Evolutionary conservation across 2,797 vertebrate species (phyloP).

Genomic region (Melanotaenia boesemani): DNA sequence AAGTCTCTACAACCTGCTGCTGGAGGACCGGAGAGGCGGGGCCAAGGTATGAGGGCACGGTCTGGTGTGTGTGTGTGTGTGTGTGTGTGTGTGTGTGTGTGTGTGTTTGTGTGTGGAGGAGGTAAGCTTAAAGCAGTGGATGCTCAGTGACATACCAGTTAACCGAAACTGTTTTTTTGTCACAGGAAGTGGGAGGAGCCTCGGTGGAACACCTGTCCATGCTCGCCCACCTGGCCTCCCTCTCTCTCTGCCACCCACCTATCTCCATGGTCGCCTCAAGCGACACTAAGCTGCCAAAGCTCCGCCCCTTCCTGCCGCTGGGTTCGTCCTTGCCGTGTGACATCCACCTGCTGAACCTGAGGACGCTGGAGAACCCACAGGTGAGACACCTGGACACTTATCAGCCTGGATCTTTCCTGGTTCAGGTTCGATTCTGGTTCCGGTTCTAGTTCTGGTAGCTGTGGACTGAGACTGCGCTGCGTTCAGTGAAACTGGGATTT

Average conservation of each 20-base stretch:
- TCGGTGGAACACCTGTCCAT: conserved; percentile 88
- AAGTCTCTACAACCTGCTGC: conserved; percentile 87
- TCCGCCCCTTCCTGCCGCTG: conserved; percentile 82
- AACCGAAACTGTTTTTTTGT: no score
- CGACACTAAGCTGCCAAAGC: conserved; percentile 60
- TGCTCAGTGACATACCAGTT: no score
- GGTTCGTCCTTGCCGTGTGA: conserved; percentile 89
- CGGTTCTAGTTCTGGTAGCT: no score
- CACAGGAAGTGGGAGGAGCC: conserved; percentile 76
- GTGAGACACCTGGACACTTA: conserved; percentile 66
- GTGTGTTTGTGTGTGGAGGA: background rate
- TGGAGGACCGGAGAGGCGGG: conserved; percentile 83
- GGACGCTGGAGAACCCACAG: conserved; percentile 87
- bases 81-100: no score
- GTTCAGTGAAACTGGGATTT: no score
- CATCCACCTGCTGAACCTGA: conserved; percentile 90
- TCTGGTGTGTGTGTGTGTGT: no score
- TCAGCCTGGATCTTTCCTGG: no score
- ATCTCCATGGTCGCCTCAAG: conserved; percentile 70
- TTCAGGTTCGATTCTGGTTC: no score
- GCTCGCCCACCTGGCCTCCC: conserved; percentile 87
- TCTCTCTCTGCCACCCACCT: conserved; percentile 88
- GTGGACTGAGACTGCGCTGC: no score
- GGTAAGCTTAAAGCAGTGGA: no score
- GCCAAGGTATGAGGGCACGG: conserved; percentile 28